These are phyloP conservation scores for Polyergus mexicanus DNA, from an alignment of 1,140 invertebrate species.

Conservation along the genomic window DNA sequence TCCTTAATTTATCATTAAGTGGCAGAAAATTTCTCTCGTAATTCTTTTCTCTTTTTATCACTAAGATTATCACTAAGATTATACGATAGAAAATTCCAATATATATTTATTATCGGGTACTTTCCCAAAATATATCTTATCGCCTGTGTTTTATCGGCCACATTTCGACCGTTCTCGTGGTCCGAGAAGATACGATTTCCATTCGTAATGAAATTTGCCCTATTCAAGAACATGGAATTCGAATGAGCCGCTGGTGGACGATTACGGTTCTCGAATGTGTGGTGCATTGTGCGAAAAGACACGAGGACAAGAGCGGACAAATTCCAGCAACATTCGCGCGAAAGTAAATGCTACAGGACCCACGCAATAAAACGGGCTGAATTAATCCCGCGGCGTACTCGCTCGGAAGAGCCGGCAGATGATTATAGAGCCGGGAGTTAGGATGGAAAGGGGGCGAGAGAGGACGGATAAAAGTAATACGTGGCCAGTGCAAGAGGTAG, in stretches of 20 bases:
- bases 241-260: constrained; percentile 44
- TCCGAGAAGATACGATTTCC: constrained; percentile 44
- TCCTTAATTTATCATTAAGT: not conserved
- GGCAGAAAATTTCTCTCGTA: not conserved
- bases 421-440: constrained; percentile 35
- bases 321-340: constrained; percentile 47
- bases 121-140: constrained; percentile 11
- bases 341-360: constrained; percentile 57
- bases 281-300: constrained; percentile 38
- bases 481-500: not conserved
- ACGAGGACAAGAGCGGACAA: constrained; percentile 18
- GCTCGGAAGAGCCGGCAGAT: constrained; percentile 48
- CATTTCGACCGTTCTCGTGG: not conserved
- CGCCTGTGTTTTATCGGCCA: constrained; percentile 4
- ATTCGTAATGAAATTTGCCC: constrained; percentile 12
- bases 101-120: not conserved
- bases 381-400: constrained; percentile 69
- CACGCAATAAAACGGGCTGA: constrained; percentile 70
- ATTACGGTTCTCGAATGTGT: constrained; percentile 49
- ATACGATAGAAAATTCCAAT: constrained; percentile 17
- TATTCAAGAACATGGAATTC: constrained; percentile 45
- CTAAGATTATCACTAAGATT: constrained; percentile 8
- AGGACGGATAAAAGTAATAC: constrained; percentile 34
- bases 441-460: not conserved
- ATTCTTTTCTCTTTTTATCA: not conserved